These are phyloP conservation scores for Drosophila sp. DNA, from an alignment of 1,140 invertebrate species.

Conservation along the genomic window DNA sequence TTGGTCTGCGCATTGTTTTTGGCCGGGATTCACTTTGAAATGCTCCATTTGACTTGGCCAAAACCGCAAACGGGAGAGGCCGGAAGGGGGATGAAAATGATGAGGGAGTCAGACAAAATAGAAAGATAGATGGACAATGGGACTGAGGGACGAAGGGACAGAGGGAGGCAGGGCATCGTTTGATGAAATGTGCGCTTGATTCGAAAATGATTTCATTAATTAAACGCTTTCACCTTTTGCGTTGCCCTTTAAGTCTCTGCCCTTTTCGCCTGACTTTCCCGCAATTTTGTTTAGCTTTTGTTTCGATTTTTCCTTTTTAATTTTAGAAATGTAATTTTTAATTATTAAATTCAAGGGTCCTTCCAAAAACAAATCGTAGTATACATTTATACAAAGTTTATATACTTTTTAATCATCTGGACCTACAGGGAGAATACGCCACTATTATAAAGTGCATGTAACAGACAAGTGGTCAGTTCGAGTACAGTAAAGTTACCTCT, in stretches of 20 bases:
- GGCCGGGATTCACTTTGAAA: slow-evolving; percentile 25
- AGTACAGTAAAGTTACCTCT: too few species aligned
- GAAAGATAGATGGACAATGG: slow-evolving; percentile 11
- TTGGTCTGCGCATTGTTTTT: slow-evolving; percentile 17
- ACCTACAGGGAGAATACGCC: background rate
- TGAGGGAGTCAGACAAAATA: slow-evolving; percentile 1
- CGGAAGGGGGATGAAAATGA: background rate
- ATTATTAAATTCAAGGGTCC: slow-evolving; percentile 1
- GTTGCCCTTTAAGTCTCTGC: background rate
- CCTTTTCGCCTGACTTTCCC: background rate
- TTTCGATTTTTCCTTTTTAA: background rate
- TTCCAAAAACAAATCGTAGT: slow-evolving; percentile 7
- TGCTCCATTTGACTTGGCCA: slow-evolving; percentile 29
- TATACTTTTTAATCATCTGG: slow-evolving; percentile 2
- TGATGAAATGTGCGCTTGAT: slow-evolving; percentile 75
- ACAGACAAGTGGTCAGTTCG: too few species aligned
- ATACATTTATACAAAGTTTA: background rate
- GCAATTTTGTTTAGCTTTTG: background rate
- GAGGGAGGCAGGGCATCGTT: slow-evolving; percentile 33
- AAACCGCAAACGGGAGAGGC: too few species aligned
- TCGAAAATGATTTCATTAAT: slow-evolving; percentile 78
- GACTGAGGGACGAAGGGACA: slow-evolving; percentile 1
- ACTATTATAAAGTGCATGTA: background rate
- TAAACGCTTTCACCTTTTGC: slow-evolving; percentile 43
- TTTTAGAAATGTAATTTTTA: slow-evolving; percentile 41